Percentiles rank a stretch among this genome's conserved stretches.
These are phyloP conservation scores for Philereme transversata DNA, from an alignment of 2,888 invertebrate species.

Conservation along the genomic window DNA sequence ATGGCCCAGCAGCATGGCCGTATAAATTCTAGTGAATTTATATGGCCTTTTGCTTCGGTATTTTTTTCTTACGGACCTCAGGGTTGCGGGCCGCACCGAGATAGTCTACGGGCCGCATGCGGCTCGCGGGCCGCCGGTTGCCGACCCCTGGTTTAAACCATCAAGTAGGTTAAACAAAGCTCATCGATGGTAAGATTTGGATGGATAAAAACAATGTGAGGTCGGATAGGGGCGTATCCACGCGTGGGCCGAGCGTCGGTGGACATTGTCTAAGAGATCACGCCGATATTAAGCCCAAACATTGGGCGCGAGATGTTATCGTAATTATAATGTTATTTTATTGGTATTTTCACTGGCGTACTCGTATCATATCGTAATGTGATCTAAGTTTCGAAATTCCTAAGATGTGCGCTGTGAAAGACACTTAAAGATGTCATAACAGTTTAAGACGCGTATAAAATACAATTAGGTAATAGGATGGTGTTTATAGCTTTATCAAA, in stretches of 20 bases:
- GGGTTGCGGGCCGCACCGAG: no score
- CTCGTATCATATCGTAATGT: slow-evolving; percentile 37
- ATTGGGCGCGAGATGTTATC: slow-evolving; percentile 74
- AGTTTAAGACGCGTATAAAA: slow-evolving; percentile 27
- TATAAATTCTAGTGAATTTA: no score
- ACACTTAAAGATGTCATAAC: slow-evolving; percentile 41
- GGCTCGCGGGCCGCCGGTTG: no score
- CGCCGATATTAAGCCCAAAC: slow-evolving; percentile 70
- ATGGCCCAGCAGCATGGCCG: no score
- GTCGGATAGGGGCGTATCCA: slow-evolving; percentile 66
- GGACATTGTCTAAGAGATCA: slow-evolving; percentile 75
- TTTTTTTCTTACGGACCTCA: no score
- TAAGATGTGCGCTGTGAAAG: slow-evolving; percentile 37
- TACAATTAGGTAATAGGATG: slow-evolving; percentile 33
- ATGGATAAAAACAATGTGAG: slow-evolving; percentile 66
- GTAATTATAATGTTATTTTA: slow-evolving; percentile 79
- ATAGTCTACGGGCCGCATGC: no score
- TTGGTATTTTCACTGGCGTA: slow-evolving; percentile 72
- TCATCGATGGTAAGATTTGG: slow-evolving; percentile 63
- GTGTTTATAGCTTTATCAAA: slow-evolving; percentile 39
- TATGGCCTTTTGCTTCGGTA: no score
- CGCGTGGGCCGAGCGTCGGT: slow-evolving; percentile 75
- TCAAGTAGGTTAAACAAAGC: slow-evolving; percentile 53
- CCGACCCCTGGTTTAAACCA: slow-evolving; percentile 39
- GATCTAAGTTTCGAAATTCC: slow-evolving; percentile 39